Evolutionary conservation across 2,888 invertebrate species (phyloP).

Genomic region (Syritta pipiens): DNA sequence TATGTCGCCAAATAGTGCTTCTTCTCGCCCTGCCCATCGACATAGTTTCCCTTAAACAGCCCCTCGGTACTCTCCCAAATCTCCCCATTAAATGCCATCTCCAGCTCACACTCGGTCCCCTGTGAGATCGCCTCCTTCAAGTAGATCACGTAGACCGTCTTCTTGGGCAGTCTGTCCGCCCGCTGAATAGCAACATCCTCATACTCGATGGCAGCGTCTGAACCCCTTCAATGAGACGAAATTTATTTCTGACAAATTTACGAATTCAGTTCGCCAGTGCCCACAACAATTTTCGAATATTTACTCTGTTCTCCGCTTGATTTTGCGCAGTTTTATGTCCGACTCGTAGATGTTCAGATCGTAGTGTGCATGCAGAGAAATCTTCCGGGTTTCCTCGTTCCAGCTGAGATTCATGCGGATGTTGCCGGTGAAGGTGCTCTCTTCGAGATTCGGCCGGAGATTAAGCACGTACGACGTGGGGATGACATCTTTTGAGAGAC

Average conservation of each 20-base stretch:
- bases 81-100: slow-evolving; percentile 84
- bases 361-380: slow-evolving; percentile 84
- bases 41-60: slow-evolving; percentile 85
- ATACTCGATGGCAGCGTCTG: slow-evolving; percentile 47
- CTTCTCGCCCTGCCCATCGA: slow-evolving; percentile 77
- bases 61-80: slow-evolving; percentile 84
- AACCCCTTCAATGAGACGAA: slow-evolving; percentile 59
- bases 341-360: slow-evolving; percentile 82
- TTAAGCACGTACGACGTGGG: slow-evolving; percentile 85
- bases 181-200: slow-evolving; percentile 75
- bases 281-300: slow-evolving; percentile 54
- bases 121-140: slow-evolving; percentile 82
- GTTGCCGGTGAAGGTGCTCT: slow-evolving; percentile 84
- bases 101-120: slow-evolving; percentile 82
- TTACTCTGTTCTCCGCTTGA: slow-evolving; percentile 71
- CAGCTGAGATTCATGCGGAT: slow-evolving; percentile 86
- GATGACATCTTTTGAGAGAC: slow-evolving; percentile 83
- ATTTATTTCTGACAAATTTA: slow-evolving; percentile 69
- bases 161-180: slow-evolving; percentile 82
- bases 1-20: slow-evolving; percentile 84
- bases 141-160: slow-evolving; percentile 82
- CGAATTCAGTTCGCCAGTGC: slow-evolving; percentile 61
- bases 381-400: slow-evolving; percentile 82
- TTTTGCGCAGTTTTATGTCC: slow-evolving; percentile 79
- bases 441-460: slow-evolving; percentile 84